Conservation (phyloP, 2,888 invertebrate species). For the Dasypolia templi region DNA sequence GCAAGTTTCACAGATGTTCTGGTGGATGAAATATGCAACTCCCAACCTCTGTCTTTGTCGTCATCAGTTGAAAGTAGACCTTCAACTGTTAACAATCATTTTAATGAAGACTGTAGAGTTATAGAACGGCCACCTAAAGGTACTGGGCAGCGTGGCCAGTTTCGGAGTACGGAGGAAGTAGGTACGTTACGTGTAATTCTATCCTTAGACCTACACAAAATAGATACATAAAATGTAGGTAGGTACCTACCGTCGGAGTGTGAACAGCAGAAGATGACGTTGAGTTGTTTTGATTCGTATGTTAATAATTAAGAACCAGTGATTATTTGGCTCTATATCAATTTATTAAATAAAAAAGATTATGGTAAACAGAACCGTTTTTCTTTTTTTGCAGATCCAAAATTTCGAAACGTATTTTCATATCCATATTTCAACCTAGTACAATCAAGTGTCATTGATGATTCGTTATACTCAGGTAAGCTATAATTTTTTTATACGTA, state of each 20-base stretch:
- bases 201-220: background rate
- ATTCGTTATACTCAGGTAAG: conserved; percentile 92
- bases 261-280: background rate
- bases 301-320: background rate
- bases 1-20: conserved; percentile 81
- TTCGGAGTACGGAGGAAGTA: conserved; percentile 84
- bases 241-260: background rate
- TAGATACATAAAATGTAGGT: background rate
- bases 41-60: conserved; percentile 83
- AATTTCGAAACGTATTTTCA: conserved; percentile 89
- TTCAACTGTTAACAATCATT: conserved; percentile 16
- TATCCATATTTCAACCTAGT: conserved; percentile 93
- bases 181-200: conserved; percentile 72
- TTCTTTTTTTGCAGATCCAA: conserved; percentile 82
- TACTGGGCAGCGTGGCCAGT: conserved; percentile 81
- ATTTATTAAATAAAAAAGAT: background rate
- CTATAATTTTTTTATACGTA: background rate
- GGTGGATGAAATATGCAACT: conserved; percentile 79
- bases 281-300: background rate
- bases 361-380: background rate
- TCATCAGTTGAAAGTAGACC: conserved; percentile 58
- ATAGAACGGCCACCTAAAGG: conserved; percentile 75
- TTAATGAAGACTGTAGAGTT: conserved; percentile 20
- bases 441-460: conserved; percentile 93
- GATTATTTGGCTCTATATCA: background rate